Evolutionary conservation across 37 sponge, comb jelly and placozoan genomes (phyloP).

Genomic region (Eunapius fragilis): DNA sequence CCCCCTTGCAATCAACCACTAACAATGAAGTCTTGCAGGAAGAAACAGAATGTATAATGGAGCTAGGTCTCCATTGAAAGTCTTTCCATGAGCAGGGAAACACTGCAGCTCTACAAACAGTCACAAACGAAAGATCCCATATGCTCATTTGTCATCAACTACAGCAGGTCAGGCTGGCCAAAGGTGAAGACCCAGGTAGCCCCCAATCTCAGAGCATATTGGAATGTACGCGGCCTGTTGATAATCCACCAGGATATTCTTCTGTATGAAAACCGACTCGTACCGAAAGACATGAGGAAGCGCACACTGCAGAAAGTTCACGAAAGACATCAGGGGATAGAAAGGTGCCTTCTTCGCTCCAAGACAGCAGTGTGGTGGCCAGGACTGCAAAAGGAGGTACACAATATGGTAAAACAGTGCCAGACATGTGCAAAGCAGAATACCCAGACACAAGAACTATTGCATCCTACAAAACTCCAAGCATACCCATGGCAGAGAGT

Average conservation of each 20-base stretch:
- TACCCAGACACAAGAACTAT: not conserved
- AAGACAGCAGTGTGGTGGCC: no score
- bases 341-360: not conserved
- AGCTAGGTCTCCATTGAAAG: not conserved
- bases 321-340: constrained; percentile 4
- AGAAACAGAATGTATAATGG: constrained; percentile 18
- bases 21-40: constrained; percentile 9
- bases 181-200: not conserved
- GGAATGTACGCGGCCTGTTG: not conserved
- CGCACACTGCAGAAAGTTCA: no score
- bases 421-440: not conserved
- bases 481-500: constrained; percentile 47
- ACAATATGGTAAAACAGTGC: no score
- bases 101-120: constrained; percentile 7
- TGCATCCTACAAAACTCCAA: constrained; percentile 1
- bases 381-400: no score
- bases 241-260: not conserved
- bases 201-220: not conserved
- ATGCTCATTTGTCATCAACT: not conserved
- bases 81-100: constrained; percentile 1
- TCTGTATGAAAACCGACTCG: not conserved
- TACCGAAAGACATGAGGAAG: not conserved
- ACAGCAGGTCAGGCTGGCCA: not conserved
- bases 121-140: constrained; percentile 21
- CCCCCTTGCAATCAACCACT: constrained; percentile 8